Evolutionary conservation across 2,797 vertebrate species (phyloP), one percentile per base, ranked within the genome.

Genomic region (Fundulus diaphanus): DNA sequence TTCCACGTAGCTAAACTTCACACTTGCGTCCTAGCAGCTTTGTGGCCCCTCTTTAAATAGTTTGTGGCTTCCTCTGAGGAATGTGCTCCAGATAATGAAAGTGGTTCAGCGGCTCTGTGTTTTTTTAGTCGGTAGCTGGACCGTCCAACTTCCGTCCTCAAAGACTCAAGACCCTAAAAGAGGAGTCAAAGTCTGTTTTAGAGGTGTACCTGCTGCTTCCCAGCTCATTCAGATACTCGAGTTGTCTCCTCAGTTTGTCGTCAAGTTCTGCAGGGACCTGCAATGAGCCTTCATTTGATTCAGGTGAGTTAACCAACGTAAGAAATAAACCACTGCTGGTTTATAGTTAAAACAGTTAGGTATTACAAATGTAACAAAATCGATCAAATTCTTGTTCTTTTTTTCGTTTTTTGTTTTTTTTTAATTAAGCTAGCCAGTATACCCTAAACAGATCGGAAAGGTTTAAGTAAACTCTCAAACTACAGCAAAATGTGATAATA

Each of bases 21-120:
- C 56, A 57, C 54, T 56, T 7, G 57, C 18, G 20, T 33, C 31
- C 20, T 61, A 24, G 59, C 20, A 37, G 46, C 13, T 29, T 49
- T 2, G 4, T n/a, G 71, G 22, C 27, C 11, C 44, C 44, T 49
- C 72, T 73, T 73, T 73, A 63, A 73, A 63, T 49, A 63, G 72
- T 33, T 48, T 73, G 11, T 29, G 72, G 13, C 46, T 61, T 65
- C 46, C 72, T 73, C 72, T 37, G 44, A 65, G 72, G 46, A 65
- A 73, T 65, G 57, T 40, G 46, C 18, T 65, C 46, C 16, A 20
- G 59, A 73, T 65, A 66, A 51, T 66, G n/a, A 33, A 29, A 48
- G 15, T 2, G 67, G 27, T 48, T 68, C 24, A 2, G 29, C 13
- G 67, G 44, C 44, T 68, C 7, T 1, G 16, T 7, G n/a, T 46